Evolutionary conservation across 2,797 vertebrate genomes (phyloP), one percentile per base, ranked within the genome.

Genomic region (Linurgus olivaceus): DNA sequence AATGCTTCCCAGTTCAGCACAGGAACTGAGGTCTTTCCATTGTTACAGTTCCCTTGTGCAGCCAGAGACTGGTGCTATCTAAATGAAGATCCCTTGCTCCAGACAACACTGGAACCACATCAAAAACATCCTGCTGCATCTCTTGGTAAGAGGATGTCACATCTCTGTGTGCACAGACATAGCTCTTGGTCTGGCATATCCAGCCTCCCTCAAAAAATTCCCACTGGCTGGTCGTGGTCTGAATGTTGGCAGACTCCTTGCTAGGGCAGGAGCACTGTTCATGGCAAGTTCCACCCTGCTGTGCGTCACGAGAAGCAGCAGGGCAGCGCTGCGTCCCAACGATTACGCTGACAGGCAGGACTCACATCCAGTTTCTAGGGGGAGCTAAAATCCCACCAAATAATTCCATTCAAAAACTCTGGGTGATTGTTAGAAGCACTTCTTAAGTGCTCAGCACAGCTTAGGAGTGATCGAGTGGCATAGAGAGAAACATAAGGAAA

Each of bases 341-440:
- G 26, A n/a, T 29, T 44, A 19, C 0, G 0, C 24, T 9, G 20
- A 37, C 17, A 66, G 65, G 57, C 51, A 76, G 70, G 48, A 78
- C 33, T 66, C 72, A 35, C 62, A 33, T 59, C 47, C 48, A 18
- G 85, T 71, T 92, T 92, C 94, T 95, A 97, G 96, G 90, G 96
- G 96, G 95, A 97, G 96, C 95, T 85, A 90, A 59, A 94, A 96
- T 71, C 59, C 86, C 90, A 91, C 38, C 73, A 84, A 80, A 84
- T 6, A 25, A 66, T 20, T 81, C 62, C 37, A 44, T 90, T 70
- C 57, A 45, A 76, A 92, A 88, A 9, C 42, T 9, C 25, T 3
- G 47, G 26, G n/a, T 18, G 51, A 59, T 6, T 37, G n/a, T 18
- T 63, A 57, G 31, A 74, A 89, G 42, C 23, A 48, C 66, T 77